phyloP scores from a whole-genome alignment of 2,888 invertebrate species.

The Sinotaia quadrata region DNA sequence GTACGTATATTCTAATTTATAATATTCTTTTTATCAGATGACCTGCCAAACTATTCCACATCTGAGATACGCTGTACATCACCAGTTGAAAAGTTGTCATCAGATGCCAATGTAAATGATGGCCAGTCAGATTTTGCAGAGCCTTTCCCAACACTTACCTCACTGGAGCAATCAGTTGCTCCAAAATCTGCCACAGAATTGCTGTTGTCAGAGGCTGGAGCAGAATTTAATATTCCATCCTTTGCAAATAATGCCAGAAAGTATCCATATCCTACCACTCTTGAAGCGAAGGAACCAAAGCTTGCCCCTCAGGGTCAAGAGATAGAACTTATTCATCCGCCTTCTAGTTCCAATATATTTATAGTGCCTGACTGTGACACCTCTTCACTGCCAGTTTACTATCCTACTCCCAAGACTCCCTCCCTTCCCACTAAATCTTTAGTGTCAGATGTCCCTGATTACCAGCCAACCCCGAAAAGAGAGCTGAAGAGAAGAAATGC shows the following conservation, averaged over 20 bases:
- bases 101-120: too few species aligned
- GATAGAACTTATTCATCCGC: neutral
- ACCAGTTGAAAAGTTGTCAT: too few species aligned
- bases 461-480: slow-evolving; percentile 60
- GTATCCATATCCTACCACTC: slow-evolving; percentile 8
- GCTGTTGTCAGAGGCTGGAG: neutral
- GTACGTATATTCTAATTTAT: too few species aligned
- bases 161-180: too few species aligned
- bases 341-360: slow-evolving; percentile 16
- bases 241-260: slow-evolving; percentile 26
- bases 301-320: slow-evolving; percentile 4
- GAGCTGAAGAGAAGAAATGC: slow-evolving; percentile 42
- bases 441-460: slow-evolving; percentile 46
- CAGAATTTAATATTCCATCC: slow-evolving; percentile 26
- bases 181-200: neutral
- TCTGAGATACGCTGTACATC: neutral
- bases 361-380: neutral
- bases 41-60: neutral
- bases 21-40: slow-evolving; percentile 8
- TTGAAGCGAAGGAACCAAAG: slow-evolving; percentile 19
- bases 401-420: slow-evolving; percentile 37
- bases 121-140: too few species aligned
- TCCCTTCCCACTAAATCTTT: slow-evolving; percentile 13
- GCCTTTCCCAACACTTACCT: too few species aligned
- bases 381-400: slow-evolving; percentile 29